phyloP scores from a whole-genome alignment of 92 coral and sea anemone genomes.

The Muricea muricata region DNA sequence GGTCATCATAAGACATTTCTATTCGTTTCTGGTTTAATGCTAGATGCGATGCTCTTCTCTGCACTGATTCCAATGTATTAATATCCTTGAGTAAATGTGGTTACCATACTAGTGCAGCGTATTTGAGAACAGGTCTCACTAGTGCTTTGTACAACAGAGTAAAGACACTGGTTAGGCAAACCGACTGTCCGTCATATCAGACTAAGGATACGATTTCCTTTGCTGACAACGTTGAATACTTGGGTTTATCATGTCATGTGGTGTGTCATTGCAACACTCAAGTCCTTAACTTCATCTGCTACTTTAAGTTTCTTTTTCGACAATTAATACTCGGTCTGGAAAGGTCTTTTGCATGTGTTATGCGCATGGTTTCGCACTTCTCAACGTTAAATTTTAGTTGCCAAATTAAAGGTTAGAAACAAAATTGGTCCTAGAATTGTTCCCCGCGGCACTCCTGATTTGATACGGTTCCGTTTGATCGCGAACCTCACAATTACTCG shows the following conservation, averaged over 20 bases:
- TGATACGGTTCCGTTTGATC: neutral
- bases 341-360: neutral
- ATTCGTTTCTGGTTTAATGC: conserved; percentile 12
- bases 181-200: conserved; percentile 53
- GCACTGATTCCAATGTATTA: conserved; percentile 48
- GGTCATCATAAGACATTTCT: too few species aligned
- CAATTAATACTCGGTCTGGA: too few species aligned
- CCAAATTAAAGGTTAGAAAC: neutral
- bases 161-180: conserved; percentile 45
- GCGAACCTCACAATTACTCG: neutral
- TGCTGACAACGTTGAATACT: conserved; percentile 4
- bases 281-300: too few species aligned
- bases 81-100: conserved; percentile 46
- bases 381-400: conserved; percentile 45
- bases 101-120: conserved; percentile 54
- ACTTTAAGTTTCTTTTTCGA: too few species aligned
- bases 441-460: neutral
- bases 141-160: conserved; percentile 48
- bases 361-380: conserved; percentile 51
- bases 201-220: conserved; percentile 54
- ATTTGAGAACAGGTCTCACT: conserved; percentile 54
- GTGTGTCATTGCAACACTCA: neutral
- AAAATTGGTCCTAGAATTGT: neutral
- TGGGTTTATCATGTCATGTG: neutral
- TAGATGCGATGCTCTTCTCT: conserved; percentile 54